A percentile compares a stretch with the other conserved stretches of the same genome.
phyloP scores from a whole-genome alignment of 2,113 vertebrate genomes.

The Gobiocypris rarus region DNA sequence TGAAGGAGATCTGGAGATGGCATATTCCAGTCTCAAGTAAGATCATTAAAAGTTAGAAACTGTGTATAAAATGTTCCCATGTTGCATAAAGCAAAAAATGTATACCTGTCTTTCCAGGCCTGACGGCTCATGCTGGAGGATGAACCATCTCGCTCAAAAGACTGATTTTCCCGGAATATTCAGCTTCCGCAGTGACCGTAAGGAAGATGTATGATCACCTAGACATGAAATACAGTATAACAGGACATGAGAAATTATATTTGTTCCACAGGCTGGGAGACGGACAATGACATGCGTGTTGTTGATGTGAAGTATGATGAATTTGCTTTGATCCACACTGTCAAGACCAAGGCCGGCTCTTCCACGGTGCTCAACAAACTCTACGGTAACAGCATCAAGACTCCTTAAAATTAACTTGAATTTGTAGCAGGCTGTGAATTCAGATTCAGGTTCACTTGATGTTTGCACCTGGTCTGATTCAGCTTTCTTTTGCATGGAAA shows the following conservation, averaged over 20 bases:
- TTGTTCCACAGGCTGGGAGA: slow-evolving; percentile 60
- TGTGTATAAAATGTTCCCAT: neutral
- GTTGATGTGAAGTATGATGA: slow-evolving; percentile 78
- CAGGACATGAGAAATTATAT: neutral
- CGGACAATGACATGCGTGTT: slow-evolving; percentile 70
- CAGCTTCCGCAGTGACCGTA: slow-evolving; percentile 71
- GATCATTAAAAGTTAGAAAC: neutral
- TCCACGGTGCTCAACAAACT: slow-evolving; percentile 79
- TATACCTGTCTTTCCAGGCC: slow-evolving; percentile 66
- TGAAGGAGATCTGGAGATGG: slow-evolving; percentile 78
- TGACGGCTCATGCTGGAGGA: slow-evolving; percentile 73
- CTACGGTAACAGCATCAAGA: slow-evolving; percentile 74
- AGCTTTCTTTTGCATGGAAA: too few species aligned
- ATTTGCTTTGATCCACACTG: slow-evolving; percentile 75
- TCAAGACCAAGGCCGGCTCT: slow-evolving; percentile 60
- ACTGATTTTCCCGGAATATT: slow-evolving; percentile 74
- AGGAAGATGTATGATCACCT: slow-evolving; percentile 48
- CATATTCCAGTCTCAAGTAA: slow-evolving; percentile 68
- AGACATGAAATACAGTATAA: neutral
- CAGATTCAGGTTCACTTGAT: neutral
- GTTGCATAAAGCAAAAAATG: neutral
- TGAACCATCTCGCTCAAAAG: slow-evolving; percentile 75
- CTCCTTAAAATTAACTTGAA: neutral
- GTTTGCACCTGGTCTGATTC: too few species aligned
- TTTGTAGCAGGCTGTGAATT: neutral